Evolutionary conservation across 2,888 invertebrate genomes (phyloP).

Genomic region (Melinaea marsaeus): DNA sequence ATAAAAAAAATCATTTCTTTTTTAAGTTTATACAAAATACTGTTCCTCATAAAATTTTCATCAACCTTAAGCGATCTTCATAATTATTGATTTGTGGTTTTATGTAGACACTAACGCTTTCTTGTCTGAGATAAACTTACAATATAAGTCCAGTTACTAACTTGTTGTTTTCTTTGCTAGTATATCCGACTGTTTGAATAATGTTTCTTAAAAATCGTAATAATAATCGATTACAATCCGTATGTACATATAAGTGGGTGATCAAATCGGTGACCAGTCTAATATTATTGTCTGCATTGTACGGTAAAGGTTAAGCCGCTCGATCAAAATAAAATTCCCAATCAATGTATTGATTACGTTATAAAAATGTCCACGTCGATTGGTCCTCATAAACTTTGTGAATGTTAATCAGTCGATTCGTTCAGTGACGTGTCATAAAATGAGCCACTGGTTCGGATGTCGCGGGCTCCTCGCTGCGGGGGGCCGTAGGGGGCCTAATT

Average conservation of each 20-base stretch:
- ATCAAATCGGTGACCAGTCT: slow-evolving; percentile 4
- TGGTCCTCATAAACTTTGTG: slow-evolving; percentile 71
- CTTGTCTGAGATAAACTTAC: no score
- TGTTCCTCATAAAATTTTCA: no score
- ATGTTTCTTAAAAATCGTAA: slow-evolving; percentile 5
- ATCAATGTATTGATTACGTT: slow-evolving; percentile 38
- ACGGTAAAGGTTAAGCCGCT: slow-evolving; percentile 15
- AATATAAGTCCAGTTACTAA: no score
- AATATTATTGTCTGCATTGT: slow-evolving; percentile 7
- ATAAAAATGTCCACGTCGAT: slow-evolving; percentile 51
- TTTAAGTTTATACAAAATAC: no score
- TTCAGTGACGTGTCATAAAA: slow-evolving; percentile 76
- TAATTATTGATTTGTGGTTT: no score
- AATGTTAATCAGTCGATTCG: slow-evolving; percentile 74
- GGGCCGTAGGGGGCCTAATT: slow-evolving; percentile 70
- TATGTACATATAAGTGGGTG: slow-evolving; percentile 19
- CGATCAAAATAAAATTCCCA: slow-evolving; percentile 42
- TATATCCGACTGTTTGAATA: neutral
- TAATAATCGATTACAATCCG: neutral
- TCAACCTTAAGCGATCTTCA: no score
- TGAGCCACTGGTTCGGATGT: slow-evolving; percentile 76
- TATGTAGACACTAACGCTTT: no score
- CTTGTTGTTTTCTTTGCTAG: no score
- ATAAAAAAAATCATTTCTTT: no score
- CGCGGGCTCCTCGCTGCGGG: slow-evolving; percentile 59